These are phyloP conservation scores for Plutomurus gul DNA, from an alignment of 1,140 invertebrate genomes.

Conservation along the genomic window DNA sequence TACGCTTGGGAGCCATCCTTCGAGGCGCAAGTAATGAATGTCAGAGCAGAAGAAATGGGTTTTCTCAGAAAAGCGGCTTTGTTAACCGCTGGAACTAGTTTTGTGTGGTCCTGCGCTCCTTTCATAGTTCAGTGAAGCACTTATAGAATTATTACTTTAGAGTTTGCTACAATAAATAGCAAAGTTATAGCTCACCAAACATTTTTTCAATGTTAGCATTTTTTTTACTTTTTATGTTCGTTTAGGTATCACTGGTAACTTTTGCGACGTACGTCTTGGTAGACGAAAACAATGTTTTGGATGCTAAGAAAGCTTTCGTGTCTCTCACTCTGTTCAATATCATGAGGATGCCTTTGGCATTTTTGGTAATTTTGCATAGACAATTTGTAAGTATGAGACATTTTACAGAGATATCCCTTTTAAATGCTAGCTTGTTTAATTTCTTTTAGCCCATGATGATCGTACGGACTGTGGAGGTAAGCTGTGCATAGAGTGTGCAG, in stretches of 20 bases:
- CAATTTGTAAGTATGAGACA: neutral
- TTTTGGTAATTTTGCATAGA: constrained; percentile 56
- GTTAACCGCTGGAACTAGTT: constrained; percentile 43
- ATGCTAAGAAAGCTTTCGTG: constrained; percentile 67
- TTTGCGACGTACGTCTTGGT: constrained; percentile 62
- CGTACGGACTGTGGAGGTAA: constrained; percentile 66
- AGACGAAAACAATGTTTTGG: constrained; percentile 60
- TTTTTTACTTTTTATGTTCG: neutral
- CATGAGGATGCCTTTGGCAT: constrained; percentile 63
- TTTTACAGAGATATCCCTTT: neutral
- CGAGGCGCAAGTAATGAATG: constrained; percentile 53
- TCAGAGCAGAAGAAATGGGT: constrained; percentile 55
- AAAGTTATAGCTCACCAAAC: neutral
- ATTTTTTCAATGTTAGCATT: neutral
- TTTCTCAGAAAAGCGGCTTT: constrained; percentile 56
- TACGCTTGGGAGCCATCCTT: constrained; percentile 58
- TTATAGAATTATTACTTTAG: neutral
- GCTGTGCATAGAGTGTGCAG: neutral
- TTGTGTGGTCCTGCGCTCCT: constrained; percentile 51
- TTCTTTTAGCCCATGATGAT: constrained; percentile 58
- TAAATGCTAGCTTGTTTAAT: constrained; percentile 2
- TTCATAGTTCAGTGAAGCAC: constrained; percentile 44
- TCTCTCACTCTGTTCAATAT: constrained; percentile 68
- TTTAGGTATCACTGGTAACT: constrained; percentile 60
- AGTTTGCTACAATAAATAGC: neutral